Percentiles rank a stretch among this genome's conserved stretches.
These are phyloP conservation scores for Haemorhous mexicanus DNA, from an alignment of 2,113 vertebrate genomes.

Conservation along the genomic window DNA sequence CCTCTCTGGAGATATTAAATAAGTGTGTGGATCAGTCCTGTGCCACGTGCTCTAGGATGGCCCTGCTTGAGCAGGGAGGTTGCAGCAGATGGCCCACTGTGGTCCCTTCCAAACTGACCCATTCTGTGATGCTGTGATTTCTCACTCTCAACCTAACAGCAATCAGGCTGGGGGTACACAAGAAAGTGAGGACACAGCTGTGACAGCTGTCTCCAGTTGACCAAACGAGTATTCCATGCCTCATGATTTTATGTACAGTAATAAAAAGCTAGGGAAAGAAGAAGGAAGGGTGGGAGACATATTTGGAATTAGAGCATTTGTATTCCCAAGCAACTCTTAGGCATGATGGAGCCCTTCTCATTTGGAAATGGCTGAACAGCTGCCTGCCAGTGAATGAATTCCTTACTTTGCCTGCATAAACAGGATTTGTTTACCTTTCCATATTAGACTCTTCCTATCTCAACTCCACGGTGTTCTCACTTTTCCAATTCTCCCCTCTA, in stretches of 20 bases:
- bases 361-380: neutral
- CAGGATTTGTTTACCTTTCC: neutral
- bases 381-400: neutral
- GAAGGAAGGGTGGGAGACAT: neutral
- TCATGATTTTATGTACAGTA: neutral
- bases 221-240: neutral
- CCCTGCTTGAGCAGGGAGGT: neutral
- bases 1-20: no score
- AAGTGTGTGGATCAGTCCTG: neutral
- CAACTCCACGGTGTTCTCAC: accelerated
- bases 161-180: no score
- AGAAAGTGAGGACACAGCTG: neutral
- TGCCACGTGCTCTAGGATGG: neutral
- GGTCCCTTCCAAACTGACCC: neutral
- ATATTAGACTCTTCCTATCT: neutral
- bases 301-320: accelerated
- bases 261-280: neutral
- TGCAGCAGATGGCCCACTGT: neutral
- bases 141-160: neutral
- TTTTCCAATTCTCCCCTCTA: neutral
- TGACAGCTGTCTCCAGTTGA: accelerated
- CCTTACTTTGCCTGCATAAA: neutral
- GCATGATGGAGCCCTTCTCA: neutral
- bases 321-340: neutral
- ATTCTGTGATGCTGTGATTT: neutral